These are phyloP conservation scores for Trissolcus brochymenae DNA, from an alignment of 2,888 invertebrate genomes.

Conservation along the genomic window DNA sequence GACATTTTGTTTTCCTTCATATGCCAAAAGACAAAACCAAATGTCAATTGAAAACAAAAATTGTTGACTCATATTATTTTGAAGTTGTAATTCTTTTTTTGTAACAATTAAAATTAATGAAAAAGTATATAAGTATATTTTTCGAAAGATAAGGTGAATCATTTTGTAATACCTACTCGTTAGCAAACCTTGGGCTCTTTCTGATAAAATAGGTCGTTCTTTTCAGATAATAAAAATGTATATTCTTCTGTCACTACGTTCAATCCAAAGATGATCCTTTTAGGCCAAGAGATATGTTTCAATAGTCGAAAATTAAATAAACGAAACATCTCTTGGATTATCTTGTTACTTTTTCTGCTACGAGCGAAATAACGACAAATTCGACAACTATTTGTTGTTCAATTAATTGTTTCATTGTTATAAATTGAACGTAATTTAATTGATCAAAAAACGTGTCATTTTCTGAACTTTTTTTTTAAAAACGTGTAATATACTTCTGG, in stretches of 20 bases:
- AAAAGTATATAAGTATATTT: neutral
- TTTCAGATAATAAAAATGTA: conserved; percentile 18
- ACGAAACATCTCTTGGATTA: too few species aligned
- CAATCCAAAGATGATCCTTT: conserved; percentile 13
- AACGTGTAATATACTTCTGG: neutral
- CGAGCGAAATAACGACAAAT: neutral
- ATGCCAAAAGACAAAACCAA: too few species aligned
- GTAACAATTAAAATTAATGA: too few species aligned
- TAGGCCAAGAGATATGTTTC: neutral
- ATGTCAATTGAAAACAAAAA: too few species aligned
- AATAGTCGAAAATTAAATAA: neutral
- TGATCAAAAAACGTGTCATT: neutral
- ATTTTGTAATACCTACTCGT: conserved; percentile 33
- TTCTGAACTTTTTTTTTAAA: neutral
- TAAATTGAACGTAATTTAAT: too few species aligned
- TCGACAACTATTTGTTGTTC: too few species aligned
- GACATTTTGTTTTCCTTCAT: neutral
- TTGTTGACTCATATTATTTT: too few species aligned
- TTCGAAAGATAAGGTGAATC: conserved; percentile 37
- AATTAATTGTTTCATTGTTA: too few species aligned
- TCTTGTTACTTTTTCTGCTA: neutral
- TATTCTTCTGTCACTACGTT: conserved; percentile 12
- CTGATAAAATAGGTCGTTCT: conserved; percentile 27
- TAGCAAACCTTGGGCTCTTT: conserved; percentile 35
- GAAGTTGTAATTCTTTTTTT: too few species aligned